These are phyloP conservation scores for Ephestia elutella DNA, from an alignment of 1,140 invertebrate species.

Conservation along the genomic window DNA sequence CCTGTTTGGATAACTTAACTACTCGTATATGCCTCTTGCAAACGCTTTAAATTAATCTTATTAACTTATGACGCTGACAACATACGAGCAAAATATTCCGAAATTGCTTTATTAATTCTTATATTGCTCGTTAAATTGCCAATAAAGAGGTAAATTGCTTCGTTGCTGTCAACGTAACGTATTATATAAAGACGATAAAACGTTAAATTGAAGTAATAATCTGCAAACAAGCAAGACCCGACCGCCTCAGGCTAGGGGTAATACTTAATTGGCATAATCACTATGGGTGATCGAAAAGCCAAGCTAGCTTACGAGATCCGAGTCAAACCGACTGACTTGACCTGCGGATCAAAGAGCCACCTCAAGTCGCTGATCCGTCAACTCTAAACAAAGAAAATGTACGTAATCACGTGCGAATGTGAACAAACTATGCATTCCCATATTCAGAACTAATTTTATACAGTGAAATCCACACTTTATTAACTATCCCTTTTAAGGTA, in stretches of 20 bases:
- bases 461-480: neutral
- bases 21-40: neutral
- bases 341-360: constrained; percentile 7
- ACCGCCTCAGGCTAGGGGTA: neutral
- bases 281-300: constrained; percentile 13
- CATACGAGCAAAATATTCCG: neutral
- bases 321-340: constrained; percentile 13
- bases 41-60: neutral
- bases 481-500: neutral
- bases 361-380: constrained; percentile 4
- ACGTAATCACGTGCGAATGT: constrained; percentile 1
- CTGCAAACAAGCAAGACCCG: constrained; percentile 4
- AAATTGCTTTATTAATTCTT: neutral
- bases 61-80: neutral
- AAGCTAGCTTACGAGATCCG: constrained; percentile 8
- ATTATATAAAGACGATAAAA: constrained; percentile 2
- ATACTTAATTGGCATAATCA: constrained; percentile 19
- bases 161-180: neutral
- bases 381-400: constrained; percentile 7
- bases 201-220: constrained; percentile 4
- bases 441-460: constrained; percentile 7
- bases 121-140: constrained; percentile 3
- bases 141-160: neutral
- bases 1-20: neutral
- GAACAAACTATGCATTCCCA: neutral